Evolutionary conservation across 2,888 invertebrate genomes (phyloP).

Genomic region (Cerastis leucographa): DNA sequence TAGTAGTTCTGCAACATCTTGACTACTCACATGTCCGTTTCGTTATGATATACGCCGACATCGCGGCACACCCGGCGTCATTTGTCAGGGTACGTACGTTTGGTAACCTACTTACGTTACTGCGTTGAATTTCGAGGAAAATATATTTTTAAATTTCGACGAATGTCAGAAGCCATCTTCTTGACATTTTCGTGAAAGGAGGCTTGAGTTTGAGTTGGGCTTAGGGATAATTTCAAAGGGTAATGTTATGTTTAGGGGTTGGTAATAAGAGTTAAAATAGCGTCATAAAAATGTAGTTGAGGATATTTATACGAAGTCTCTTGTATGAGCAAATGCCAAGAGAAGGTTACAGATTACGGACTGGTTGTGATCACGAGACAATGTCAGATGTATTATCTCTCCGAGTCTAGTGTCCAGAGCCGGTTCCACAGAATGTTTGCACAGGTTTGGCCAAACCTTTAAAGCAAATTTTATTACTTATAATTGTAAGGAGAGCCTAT

Average conservation of each 20-base stretch:
- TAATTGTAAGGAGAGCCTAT: too few relatives aligned
- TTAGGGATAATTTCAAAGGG: constrained; percentile 19
- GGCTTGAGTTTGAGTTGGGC: constrained; percentile 6
- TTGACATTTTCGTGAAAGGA: constrained; percentile 30
- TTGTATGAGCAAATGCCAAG: background rate
- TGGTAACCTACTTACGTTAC: constrained; percentile 6
- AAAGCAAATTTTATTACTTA: too few relatives aligned
- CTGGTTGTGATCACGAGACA: background rate
- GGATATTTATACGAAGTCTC: background rate
- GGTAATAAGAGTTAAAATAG: background rate
- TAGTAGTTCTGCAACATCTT: constrained; percentile 44
- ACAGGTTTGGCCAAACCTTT: background rate
- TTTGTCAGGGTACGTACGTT: constrained; percentile 56
- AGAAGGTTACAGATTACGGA: background rate
- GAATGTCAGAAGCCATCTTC: constrained; percentile 7
- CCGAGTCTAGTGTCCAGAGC: background rate
- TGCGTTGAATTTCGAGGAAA: constrained; percentile 31
- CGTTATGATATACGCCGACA: constrained; percentile 49
- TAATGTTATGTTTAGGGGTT: background rate
- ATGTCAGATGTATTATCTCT: background rate
- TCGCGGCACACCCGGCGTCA: constrained; percentile 40
- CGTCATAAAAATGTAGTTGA: background rate
- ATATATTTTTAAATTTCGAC: constrained; percentile 47
- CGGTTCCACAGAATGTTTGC: background rate
- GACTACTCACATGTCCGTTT: constrained; percentile 36